These are phyloP conservation scores for Hydrolagus colliei DNA, from an alignment of 2,797 vertebrate genomes.

Conservation along the genomic window DNA sequence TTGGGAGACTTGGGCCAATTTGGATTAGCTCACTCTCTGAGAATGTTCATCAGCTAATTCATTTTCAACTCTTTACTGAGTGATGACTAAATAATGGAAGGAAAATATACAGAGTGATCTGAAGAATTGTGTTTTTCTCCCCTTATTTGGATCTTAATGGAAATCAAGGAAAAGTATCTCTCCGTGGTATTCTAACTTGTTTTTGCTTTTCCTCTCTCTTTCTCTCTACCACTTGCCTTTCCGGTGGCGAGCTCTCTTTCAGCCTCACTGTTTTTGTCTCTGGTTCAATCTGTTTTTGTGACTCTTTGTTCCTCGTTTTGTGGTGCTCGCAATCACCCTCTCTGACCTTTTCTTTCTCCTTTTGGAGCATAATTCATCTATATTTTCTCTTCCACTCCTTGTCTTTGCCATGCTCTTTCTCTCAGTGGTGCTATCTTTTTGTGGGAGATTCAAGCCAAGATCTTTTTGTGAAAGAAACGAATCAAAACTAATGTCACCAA, in stretches of 20 bases:
- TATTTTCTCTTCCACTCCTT: neutral
- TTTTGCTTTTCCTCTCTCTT: neutral
- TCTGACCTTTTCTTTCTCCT: neutral
- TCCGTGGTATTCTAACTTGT: too few species aligned
- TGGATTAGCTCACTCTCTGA: neutral
- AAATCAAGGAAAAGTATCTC: neutral
- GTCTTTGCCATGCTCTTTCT: too few species aligned
- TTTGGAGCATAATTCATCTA: neutral
- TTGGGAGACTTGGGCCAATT: neutral
- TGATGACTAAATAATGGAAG: too few species aligned
- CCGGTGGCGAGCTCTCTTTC: too few species aligned
- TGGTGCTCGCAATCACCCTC: constrained; percentile 25
- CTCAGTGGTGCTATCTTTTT: too few species aligned
- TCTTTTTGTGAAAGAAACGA: too few species aligned
- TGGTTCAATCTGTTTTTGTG: neutral
- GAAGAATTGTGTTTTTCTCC: neutral
- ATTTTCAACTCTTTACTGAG: neutral
- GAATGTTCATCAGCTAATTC: neutral
- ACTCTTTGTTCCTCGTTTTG: neutral
- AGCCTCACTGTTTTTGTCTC: neutral
- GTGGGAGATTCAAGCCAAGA: too few species aligned
- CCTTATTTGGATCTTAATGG: neutral
- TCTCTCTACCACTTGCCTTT: too few species aligned
- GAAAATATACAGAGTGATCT: too few species aligned
- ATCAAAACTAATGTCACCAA: too few species aligned